These are phyloP conservation scores for Phrynocephalus vlangalii DNA, from an alignment of 2,797 vertebrate species.

Conservation along the genomic window DNA sequence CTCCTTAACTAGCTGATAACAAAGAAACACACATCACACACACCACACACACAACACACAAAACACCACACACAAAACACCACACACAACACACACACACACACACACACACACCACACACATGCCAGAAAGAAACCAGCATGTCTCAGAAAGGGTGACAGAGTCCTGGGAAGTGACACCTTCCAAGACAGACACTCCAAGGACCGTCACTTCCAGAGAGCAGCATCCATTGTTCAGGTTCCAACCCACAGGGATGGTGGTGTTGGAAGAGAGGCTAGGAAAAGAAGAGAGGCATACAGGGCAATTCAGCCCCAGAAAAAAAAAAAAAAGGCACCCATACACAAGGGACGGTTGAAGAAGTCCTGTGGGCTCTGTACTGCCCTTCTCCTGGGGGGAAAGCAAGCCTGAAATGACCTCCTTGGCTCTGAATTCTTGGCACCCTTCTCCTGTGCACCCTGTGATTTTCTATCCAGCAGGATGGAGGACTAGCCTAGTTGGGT, in stretches of 20 bases:
- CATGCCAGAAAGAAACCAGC: conserved; percentile 31
- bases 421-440: neutral
- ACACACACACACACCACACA: neutral
- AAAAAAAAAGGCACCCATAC: neutral
- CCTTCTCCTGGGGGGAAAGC: neutral
- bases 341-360: neutral
- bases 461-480: neutral
- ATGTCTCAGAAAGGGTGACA: neutral
- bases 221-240: neutral
- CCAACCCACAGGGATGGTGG: neutral
- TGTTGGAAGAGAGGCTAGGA: neutral
- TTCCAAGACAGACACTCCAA: conserved; percentile 17
- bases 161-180: conserved; percentile 21
- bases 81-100: neutral
- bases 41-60: neutral
- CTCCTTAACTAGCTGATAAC: neutral
- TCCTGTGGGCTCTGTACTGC: neutral
- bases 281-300: neutral
- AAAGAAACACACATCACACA: neutral
- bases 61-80: too few relatives aligned
- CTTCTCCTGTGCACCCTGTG: neutral
- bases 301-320: neutral
- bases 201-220: conserved; percentile 6
- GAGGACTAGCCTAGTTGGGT: neutral
- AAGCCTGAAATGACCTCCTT: neutral